Evolutionary conservation across 64 coral and sea anemone species (phyloP).

Genomic region (Catalaphyllia jardinei): DNA sequence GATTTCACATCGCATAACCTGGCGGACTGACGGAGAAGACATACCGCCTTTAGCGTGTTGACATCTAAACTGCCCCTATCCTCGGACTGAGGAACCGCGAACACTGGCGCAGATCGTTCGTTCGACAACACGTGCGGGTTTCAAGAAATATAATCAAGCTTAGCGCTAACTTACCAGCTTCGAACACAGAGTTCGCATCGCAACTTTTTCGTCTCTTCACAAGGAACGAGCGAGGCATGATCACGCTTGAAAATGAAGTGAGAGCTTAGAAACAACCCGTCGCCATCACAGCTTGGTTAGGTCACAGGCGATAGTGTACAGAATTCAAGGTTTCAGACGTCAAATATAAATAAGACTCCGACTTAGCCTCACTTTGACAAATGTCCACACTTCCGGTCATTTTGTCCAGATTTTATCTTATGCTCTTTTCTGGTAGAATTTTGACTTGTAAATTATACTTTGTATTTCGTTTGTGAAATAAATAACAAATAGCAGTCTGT

Average conservation of each 20-base stretch:
- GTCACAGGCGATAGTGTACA: slow-evolving; percentile 24
- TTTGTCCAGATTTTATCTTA: not conserved
- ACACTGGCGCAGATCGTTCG: not conserved
- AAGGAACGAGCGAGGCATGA: slow-evolving; percentile 65
- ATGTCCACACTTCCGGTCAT: slow-evolving; percentile 12
- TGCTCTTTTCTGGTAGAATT: not conserved
- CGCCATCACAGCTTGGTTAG: slow-evolving; percentile 6
- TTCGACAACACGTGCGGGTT: slow-evolving; percentile 49
- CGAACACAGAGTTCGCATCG: not conserved
- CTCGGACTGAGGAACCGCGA: not conserved
- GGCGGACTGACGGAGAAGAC: not conserved
- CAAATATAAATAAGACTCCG: slow-evolving; percentile 35
- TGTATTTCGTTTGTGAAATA: not conserved
- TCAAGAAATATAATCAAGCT: slow-evolving; percentile 3
- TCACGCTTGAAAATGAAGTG: slow-evolving; percentile 2
- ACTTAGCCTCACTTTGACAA: slow-evolving; percentile 49
- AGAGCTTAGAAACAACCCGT: not conserved
- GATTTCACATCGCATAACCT: not conserved
- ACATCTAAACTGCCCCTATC: slow-evolving; percentile 1
- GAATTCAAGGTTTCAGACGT: slow-evolving; percentile 7
- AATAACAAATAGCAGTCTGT: not conserved
- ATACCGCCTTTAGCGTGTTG: not conserved
- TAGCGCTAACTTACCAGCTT: slow-evolving; percentile 6
- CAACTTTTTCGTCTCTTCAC: slow-evolving; percentile 54
- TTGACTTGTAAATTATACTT: not conserved